Percentiles rank a stretch among this genome's conserved stretches.
phyloP scores from a whole-genome alignment of 2,113 vertebrate species.

The Coreoperca whiteheadi region DNA sequence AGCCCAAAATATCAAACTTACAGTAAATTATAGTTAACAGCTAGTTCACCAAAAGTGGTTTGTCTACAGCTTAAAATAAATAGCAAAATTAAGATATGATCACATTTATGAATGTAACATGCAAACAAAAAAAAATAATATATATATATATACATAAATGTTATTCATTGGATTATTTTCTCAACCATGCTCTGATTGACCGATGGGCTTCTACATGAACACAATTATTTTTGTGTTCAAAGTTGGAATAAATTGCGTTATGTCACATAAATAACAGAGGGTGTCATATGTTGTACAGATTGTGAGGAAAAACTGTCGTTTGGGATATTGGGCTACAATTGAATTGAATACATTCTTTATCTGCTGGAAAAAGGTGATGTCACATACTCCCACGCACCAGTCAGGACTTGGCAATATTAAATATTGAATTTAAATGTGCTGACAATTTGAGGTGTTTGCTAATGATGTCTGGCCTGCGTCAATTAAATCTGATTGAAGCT shows the following conservation, averaged over 20 bases:
- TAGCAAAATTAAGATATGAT: background rate
- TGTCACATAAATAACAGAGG: too few relatives aligned
- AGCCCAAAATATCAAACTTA: slow-evolving; percentile 37
- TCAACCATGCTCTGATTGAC: background rate
- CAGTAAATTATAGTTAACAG: slow-evolving; percentile 48
- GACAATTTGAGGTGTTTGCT: background rate
- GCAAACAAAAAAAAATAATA: too few relatives aligned
- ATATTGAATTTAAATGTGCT: background rate
- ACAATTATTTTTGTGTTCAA: too few relatives aligned
- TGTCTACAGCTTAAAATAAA: slow-evolving; percentile 13
- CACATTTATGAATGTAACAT: background rate
- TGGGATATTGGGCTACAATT: too few relatives aligned
- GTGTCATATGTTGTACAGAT: too few relatives aligned
- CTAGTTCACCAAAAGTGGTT: slow-evolving; percentile 13
- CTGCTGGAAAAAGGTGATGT: too few relatives aligned
- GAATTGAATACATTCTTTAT: too few relatives aligned
- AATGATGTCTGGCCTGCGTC: background rate
- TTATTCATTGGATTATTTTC: too few relatives aligned
- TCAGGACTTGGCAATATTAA: background rate
- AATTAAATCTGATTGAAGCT: background rate
- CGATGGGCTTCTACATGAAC: background rate
- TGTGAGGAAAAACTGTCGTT: too few relatives aligned
- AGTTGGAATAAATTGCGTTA: too few relatives aligned
- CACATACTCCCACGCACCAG: background rate
- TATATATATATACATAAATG: too few relatives aligned